A percentile compares a stretch with the other conserved stretches of the same genome.
Evolutionary conservation across 2,113 vertebrate genomes (phyloP).

Genomic region (Hippolais icterina): DNA sequence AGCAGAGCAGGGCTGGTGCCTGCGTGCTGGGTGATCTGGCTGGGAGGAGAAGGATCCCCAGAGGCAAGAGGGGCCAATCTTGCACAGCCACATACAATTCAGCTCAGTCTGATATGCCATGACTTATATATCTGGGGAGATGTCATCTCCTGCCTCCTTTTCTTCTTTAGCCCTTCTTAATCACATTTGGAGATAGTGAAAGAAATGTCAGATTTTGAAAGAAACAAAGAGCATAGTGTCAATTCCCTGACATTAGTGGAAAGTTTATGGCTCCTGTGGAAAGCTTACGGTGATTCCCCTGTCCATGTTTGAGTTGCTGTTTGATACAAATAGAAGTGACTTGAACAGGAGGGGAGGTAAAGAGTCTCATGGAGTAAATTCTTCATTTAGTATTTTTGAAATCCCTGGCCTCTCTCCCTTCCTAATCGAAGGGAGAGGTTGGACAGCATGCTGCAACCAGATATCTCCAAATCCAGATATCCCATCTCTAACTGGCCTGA

Average conservation of each 20-base stretch:
- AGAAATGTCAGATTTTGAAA: background rate
- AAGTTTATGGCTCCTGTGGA: background rate
- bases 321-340: background rate
- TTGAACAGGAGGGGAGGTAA: background rate
- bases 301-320: background rate
- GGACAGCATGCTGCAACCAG: background rate
- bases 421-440: background rate
- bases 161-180: background rate
- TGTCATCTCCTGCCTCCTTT: background rate
- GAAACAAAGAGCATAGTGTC: background rate
- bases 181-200: background rate
- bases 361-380: background rate
- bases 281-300: fast-evolving
- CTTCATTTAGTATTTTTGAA: background rate
- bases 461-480: background rate
- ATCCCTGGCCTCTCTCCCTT: background rate
- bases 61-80: background rate
- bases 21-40: background rate
- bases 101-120: background rate
- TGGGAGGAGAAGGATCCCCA: background rate
- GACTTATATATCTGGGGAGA: background rate
- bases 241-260: background rate
- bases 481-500: background rate
- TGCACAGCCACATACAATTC: fast-evolving
- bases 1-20: background rate